These are phyloP conservation scores for Rhamnusium bicolor DNA, from an alignment of 2,888 invertebrate genomes.

Conservation along the genomic window DNA sequence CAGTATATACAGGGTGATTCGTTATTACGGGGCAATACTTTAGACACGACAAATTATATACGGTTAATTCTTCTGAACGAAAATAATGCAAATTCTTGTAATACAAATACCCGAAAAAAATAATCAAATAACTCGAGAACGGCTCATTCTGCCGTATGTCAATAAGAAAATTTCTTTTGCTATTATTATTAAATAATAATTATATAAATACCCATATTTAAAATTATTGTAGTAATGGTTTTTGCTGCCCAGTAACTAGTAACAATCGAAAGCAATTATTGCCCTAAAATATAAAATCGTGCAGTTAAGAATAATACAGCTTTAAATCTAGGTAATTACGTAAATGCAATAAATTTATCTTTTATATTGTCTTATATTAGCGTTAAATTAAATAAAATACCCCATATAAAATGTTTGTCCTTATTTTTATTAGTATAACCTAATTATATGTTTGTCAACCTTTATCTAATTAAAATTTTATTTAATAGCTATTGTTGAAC, in stretches of 20 bases:
- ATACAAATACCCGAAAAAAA: no score
- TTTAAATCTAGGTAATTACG: neutral
- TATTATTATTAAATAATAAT: no score
- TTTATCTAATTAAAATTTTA: conserved; percentile 28
- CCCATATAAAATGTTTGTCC: neutral
- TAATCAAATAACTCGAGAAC: no score
- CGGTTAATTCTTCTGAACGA: no score
- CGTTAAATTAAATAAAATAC: neutral
- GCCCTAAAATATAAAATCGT: neutral
- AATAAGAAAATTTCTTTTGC: no score
- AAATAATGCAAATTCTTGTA: no score
- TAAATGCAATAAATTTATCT: neutral
- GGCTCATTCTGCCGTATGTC: no score
- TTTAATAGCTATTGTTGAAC: conserved; percentile 18
- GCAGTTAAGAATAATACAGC: neutral
- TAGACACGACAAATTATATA: no score
- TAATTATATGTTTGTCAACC: conserved; percentile 15
- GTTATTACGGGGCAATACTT: no score
- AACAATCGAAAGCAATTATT: no score
- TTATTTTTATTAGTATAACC: conserved; percentile 7
- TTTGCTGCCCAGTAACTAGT: neutral
- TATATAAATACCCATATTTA: neutral
- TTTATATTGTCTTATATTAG: neutral
- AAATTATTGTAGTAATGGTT: neutral
- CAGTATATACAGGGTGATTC: no score